A percentile compares a stretch with the other conserved stretches of the same genome.
Conservation (phyloP, 92 coral and sea anemone genomes). For the Chrysogorgia sp. region DNA sequence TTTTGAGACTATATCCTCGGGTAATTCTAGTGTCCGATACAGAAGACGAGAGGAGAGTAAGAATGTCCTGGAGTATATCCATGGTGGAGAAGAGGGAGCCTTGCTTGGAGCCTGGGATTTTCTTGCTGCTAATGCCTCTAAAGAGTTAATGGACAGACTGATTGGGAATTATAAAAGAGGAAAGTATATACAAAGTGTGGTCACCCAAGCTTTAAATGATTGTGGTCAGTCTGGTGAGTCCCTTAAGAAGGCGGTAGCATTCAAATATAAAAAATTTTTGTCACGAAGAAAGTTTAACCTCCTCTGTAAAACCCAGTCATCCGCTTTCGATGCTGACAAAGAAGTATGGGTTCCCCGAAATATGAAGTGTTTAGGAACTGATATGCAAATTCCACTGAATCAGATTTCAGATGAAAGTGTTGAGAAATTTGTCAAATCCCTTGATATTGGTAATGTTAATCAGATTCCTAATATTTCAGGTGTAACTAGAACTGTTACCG, state of each 20-base stretch:
- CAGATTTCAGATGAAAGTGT: slow-evolving; percentile 10
- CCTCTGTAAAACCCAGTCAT: slow-evolving; percentile 59
- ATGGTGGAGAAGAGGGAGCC: slow-evolving; percentile 64
- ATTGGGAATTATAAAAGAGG: slow-evolving; percentile 53
- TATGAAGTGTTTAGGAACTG: slow-evolving; percentile 48
- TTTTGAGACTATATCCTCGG: not conserved
- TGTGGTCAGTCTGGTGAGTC: slow-evolving; percentile 48
- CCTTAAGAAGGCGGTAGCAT: slow-evolving; percentile 42
- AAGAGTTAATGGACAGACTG: slow-evolving; percentile 47
- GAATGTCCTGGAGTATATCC: slow-evolving; percentile 51
- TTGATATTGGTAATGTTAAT: too few relatives aligned
- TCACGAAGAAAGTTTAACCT: slow-evolving; percentile 50
- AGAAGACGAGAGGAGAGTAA: slow-evolving; percentile 55
- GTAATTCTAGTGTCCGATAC: slow-evolving; percentile 1
- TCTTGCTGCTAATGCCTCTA: slow-evolving; percentile 40
- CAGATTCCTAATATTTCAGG: too few relatives aligned
- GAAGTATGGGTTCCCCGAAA: slow-evolving; percentile 61
- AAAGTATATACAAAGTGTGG: too few relatives aligned
- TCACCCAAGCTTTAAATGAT: slow-evolving; percentile 50
- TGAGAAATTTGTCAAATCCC: too few relatives aligned
- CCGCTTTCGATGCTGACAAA: slow-evolving; percentile 49
- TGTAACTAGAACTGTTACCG: too few relatives aligned
- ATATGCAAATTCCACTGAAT: slow-evolving; percentile 21
- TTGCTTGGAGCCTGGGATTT: slow-evolving; percentile 80
- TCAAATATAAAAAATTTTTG: slow-evolving; percentile 57